These are phyloP conservation scores for Neria commutata DNA, from an alignment of 2,888 invertebrate genomes.

Conservation along the genomic window DNA sequence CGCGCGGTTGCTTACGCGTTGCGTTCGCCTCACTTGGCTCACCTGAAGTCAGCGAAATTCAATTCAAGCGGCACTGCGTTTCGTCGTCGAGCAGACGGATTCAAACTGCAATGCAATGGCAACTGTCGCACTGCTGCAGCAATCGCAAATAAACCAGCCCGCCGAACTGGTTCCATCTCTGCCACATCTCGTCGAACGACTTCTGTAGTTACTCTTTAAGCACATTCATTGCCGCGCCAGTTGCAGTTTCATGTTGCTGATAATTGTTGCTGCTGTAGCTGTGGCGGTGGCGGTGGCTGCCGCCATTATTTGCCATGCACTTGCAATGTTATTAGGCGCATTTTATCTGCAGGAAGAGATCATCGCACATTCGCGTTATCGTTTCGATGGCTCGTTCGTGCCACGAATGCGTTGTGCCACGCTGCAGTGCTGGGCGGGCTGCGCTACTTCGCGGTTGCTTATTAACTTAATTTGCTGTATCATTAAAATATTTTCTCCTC, in stretches of 20 bases:
- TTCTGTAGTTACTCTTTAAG: constrained; percentile 54
- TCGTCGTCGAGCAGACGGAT: no score
- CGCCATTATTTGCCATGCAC: constrained; percentile 2
- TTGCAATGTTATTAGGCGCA: constrained; percentile 44
- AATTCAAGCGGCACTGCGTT: background rate
- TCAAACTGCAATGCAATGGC: constrained; percentile 13
- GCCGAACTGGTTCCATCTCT: no score
- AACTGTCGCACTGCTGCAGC: no score
- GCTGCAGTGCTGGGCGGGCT: constrained; percentile 24
- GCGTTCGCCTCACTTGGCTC: no score
- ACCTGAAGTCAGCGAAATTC: no score
- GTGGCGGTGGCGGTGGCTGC: constrained; percentile 23
- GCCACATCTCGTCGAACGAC: constrained; percentile 41
- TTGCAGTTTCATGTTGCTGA: background rate
- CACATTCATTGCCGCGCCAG: constrained; percentile 27
- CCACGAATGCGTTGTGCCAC: constrained; percentile 17
- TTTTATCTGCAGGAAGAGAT: constrained; percentile 52
- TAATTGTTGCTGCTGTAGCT: constrained; percentile 3
- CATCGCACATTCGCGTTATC: constrained; percentile 46
- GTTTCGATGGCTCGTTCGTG: constrained; percentile 20
- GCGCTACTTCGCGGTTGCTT: constrained; percentile 42
- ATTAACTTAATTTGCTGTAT: constrained; percentile 49
- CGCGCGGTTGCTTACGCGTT: background rate
- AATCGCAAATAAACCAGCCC: no score
- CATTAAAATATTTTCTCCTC: constrained; percentile 33